These are phyloP conservation scores for Eulemur macaco DNA, from an alignment of 2,113 vertebrate species.

Conservation along the genomic window DNA sequence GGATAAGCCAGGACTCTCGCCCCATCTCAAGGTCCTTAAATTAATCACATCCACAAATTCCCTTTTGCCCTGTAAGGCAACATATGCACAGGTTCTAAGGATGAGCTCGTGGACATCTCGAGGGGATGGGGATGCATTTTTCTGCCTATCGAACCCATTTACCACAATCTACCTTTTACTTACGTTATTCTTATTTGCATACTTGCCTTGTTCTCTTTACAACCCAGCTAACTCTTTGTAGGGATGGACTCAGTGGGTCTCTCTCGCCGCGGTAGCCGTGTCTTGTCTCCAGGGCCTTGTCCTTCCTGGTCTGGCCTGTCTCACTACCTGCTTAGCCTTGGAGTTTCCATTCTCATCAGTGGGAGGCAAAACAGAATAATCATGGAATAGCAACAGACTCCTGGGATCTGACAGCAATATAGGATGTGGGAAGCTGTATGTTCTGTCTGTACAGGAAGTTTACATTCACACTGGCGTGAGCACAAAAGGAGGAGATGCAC, in stretches of 20 bases:
- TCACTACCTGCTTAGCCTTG: neutral
- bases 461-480: neutral
- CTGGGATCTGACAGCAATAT: neutral
- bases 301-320: neutral
- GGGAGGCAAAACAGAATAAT: neutral
- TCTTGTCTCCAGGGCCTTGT: neutral
- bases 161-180: neutral
- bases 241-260: neutral
- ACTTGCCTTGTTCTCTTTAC: neutral
- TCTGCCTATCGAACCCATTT: neutral
- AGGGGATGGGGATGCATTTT: neutral
- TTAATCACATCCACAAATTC: neutral
- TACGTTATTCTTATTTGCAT: neutral
- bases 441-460: neutral
- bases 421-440: neutral
- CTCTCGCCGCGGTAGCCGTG: neutral
- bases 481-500: neutral
- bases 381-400: neutral
- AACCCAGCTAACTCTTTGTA: neutral
- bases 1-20: neutral
- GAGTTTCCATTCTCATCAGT: neutral
- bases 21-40: neutral
- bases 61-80: neutral
- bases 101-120: neutral
- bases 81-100: neutral